phyloP scores from a whole-genome alignment of 2,113 vertebrate genomes.

The Tyto alba region DNA sequence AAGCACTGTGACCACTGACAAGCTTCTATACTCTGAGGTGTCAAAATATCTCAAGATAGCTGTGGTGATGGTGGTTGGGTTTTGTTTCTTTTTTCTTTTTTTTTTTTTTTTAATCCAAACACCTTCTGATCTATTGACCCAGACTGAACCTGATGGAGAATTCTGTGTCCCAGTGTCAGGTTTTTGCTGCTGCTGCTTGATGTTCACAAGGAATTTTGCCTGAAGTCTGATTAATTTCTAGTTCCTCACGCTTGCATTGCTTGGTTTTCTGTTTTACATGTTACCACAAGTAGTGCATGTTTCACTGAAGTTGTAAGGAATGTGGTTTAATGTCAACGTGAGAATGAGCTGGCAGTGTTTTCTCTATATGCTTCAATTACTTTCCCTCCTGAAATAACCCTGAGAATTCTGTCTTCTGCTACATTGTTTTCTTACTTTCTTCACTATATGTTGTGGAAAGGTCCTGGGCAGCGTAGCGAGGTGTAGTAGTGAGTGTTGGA shows the following conservation, averaged over 20 bases:
- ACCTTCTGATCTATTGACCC: slow-evolving; percentile 9
- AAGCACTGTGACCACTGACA: slow-evolving; percentile 33
- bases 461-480: background rate
- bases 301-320: slow-evolving; percentile 33
- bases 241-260: background rate
- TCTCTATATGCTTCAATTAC: slow-evolving; percentile 36
- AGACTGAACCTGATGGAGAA: background rate
- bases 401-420: background rate
- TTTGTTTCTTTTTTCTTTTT: background rate
- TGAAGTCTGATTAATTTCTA: background rate
- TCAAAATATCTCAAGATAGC: slow-evolving; percentile 23
- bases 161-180: background rate
- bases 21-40: slow-evolving; percentile 10
- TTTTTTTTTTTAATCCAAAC: background rate
- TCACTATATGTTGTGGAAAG: background rate
- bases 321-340: slow-evolving; percentile 30
- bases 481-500: background rate
- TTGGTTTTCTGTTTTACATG: background rate
- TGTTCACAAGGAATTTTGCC: background rate
- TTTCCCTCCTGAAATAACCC: slow-evolving; percentile 46
- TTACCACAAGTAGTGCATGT: background rate
- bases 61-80: background rate
- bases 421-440: background rate
- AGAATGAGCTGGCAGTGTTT: slow-evolving; percentile 32
- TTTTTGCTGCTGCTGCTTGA: background rate